Conservation (phyloP, 2,888 invertebrate species). For the Theodoxus fluviatilis region DNA sequence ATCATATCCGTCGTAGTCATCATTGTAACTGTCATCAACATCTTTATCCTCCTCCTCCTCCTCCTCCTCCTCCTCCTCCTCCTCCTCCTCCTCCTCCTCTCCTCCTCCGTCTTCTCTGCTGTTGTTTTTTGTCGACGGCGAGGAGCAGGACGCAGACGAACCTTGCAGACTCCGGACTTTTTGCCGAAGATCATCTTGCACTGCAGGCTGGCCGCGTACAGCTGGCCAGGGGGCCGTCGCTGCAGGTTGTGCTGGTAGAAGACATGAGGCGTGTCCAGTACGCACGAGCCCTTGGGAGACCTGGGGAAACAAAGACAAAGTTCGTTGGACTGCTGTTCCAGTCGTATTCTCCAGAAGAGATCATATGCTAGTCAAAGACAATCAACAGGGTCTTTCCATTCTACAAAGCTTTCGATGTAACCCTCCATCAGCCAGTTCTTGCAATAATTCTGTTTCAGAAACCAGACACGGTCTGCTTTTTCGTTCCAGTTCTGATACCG, state of each 20-base stretch:
- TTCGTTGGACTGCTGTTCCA: background rate
- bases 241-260: constrained; percentile 37
- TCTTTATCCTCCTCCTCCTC: background rate
- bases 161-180: constrained; percentile 43
- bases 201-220: constrained; percentile 40
- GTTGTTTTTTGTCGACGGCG: background rate
- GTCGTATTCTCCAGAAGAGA: too few species aligned
- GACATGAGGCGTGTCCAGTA: constrained; percentile 37
- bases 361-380: too few species aligned
- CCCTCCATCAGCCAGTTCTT: too few species aligned
- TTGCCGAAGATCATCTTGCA: constrained; percentile 48
- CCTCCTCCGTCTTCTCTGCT: background rate
- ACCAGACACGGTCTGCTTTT: too few species aligned
- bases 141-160: constrained; percentile 26
- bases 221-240: constrained; percentile 41
- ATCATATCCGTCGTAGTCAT: too few species aligned
- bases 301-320: constrained; percentile 30
- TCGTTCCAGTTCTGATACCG: too few species aligned
- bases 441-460: too few species aligned
- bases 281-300: constrained; percentile 37
- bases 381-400: too few species aligned
- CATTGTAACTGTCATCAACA: too few species aligned
- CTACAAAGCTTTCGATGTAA: too few species aligned
- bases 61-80: background rate
- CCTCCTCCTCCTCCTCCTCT: constrained; percentile 7